Conservation (phyloP, 1,140 invertebrate species). For the Oreohelix idahoensis region DNA sequence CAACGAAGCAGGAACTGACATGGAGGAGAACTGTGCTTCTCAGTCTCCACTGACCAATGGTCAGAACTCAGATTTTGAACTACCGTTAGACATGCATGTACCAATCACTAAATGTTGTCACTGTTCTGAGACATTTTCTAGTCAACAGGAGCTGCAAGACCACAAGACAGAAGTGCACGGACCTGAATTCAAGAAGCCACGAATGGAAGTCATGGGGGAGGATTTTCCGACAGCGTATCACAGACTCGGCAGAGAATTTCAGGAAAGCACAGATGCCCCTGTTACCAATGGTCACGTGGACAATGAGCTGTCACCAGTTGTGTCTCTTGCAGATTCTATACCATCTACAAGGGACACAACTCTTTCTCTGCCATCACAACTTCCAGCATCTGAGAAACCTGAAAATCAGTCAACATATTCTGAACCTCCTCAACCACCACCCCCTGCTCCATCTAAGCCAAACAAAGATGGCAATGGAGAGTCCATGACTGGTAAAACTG, state of each 20-base stretch:
- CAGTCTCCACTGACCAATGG: slow-evolving; percentile 7
- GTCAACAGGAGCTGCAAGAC: slow-evolving; percentile 6
- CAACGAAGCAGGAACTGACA: neutral
- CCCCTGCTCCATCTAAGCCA: neutral
- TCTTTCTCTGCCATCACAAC: slow-evolving; percentile 1
- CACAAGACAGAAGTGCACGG: slow-evolving; percentile 41
- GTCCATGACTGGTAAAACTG: slow-evolving; percentile 36
- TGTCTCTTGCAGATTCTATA: slow-evolving; percentile 47
- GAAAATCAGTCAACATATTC: neutral
- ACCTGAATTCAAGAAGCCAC: slow-evolving; percentile 36
- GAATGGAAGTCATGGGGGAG: slow-evolving; percentile 31
- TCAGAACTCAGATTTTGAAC: slow-evolving; percentile 45
- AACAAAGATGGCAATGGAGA: neutral
- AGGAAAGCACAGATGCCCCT: slow-evolving; percentile 58
- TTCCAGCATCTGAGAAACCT: slow-evolving; percentile 18
- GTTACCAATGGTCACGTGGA: slow-evolving; percentile 87
- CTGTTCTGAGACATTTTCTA: slow-evolving; percentile 50
- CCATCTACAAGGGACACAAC: slow-evolving; percentile 16
- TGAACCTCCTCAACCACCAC: neutral
- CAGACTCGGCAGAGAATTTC: slow-evolving; percentile 66
- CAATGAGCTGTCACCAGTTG: slow-evolving; percentile 78
- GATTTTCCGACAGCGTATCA: slow-evolving; percentile 71
- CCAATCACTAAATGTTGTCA: slow-evolving; percentile 40
- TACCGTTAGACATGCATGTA: slow-evolving; percentile 48
- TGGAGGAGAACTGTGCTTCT: slow-evolving; percentile 21